phyloP scores from a whole-genome alignment of 2,113 vertebrate genomes.

The Loxodonta africana region DNA sequence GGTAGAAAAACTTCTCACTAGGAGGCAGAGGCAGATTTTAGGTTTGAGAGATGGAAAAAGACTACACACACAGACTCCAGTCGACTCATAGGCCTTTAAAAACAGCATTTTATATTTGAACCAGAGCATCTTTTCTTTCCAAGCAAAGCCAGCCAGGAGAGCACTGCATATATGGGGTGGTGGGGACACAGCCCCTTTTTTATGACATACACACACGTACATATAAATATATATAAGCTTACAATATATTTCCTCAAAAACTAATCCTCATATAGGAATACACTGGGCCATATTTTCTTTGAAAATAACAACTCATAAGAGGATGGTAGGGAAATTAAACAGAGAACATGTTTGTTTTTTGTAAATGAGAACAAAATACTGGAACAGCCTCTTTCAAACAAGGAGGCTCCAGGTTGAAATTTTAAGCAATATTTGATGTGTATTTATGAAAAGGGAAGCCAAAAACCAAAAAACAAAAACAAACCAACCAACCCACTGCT shows the following conservation, averaged over 20 bases:
- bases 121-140: neutral
- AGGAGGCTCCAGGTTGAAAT: accelerated
- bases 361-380: accelerated
- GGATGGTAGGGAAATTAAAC: conserved; percentile 34
- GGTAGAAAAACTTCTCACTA: neutral
- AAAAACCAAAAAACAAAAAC: no score
- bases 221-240: conserved; percentile 36
- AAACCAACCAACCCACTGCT: no score
- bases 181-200: neutral
- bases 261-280: conserved; percentile 52
- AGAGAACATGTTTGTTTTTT: neutral
- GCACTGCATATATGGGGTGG: accelerated
- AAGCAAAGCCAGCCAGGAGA: neutral
- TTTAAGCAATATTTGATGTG: neutral
- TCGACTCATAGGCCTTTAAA: neutral
- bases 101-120: conserved; percentile 33
- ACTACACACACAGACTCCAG: neutral
- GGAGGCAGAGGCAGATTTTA: neutral
- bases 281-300: conserved; percentile 51
- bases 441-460: neutral
- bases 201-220: neutral
- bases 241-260: conserved; percentile 75
- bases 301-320: conserved; percentile 26
- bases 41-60: neutral
- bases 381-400: neutral